Base-by-base conservation (phyloP, 2,113 vertebrate species). In the Atractosteus spatula region DNA sequence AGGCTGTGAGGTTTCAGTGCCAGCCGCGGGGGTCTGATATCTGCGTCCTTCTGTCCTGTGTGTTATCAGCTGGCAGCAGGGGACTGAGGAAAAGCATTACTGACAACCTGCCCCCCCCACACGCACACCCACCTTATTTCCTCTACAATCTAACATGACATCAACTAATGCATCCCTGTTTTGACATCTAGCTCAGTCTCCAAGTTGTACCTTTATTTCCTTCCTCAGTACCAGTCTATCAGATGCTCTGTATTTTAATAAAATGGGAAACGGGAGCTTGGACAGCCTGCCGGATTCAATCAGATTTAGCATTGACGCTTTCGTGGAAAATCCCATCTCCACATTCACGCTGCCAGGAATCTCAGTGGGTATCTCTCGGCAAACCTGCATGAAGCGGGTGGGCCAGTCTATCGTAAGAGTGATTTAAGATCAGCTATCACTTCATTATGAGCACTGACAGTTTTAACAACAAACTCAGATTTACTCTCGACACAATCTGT, bases 181-280 rank as follows among this genome's bases (percentile, higher is more conserved):
- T 59, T 59, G 57, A 59, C 57, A 59, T 59, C 12, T 11, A 59
- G 57, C 57, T 10, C 10, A 59, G 57, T 14, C 57, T 68, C 10
- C 13, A 6, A 29, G 51, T 6, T 66, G 16, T n/a, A 55, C 62
- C 61, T 63, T 43, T 7, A 17, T 56, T 56, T 42, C 29, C 62
- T 16, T 17, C 47, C 57, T 59, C 57, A n/a, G 57, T 59, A 13
- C 6, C 57, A 59, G 65, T 7, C 71, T 72, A 62, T 44, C 51
- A 42, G 54, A 29, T 66, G 14, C 47, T 55, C 29, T 4, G 41
- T 7, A 11, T 42, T 66, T 56, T 66, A 55, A 66, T 56, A 43
- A 13, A 4, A 55, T 13, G 56, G 13, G 2, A 41, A 65, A 41
- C 11, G 41, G 42, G 41, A 42, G 8, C 4, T 17, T 62, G 42